Percentiles rank a stretch among this genome's conserved stretches.
These are phyloP conservation scores for Podarcis muralis DNA, from an alignment of 2,113 vertebrate species.

Conservation along the genomic window DNA sequence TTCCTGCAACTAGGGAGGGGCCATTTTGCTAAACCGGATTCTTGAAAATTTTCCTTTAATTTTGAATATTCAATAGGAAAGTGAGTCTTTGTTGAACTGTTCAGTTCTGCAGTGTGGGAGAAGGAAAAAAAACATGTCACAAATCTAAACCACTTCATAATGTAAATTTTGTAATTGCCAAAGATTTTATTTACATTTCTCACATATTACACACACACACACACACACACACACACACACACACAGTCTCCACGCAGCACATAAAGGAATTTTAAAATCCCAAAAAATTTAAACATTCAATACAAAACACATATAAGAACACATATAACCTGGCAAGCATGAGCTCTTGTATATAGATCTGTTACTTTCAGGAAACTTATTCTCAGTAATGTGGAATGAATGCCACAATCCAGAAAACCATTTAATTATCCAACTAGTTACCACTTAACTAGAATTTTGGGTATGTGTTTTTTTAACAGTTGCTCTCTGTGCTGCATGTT, in stretches of 20 bases:
- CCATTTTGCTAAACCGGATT: constrained; percentile 79
- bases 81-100: constrained; percentile 77
- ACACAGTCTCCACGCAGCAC: no score
- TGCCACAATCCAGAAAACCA: neutral
- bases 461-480: neutral
- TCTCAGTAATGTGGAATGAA: neutral
- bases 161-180: neutral
- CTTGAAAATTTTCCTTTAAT: constrained; percentile 83
- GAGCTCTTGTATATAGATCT: constrained; percentile 23
- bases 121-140: constrained; percentile 43
- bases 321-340: neutral
- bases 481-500: neutral
- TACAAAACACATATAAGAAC: constrained; percentile 19
- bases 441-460: neutral
- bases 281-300: no score
- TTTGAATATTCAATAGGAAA: constrained; percentile 81
- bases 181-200: neutral
- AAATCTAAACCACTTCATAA: neutral
- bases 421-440: neutral
- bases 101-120: constrained; percentile 74
- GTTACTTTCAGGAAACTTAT: neutral
- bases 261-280: no score
- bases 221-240: no score
- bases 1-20: constrained; percentile 80
- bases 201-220: no score